Evolutionary conservation across 2,888 invertebrate species (phyloP).

Genomic region (Tetropium fuscum): DNA sequence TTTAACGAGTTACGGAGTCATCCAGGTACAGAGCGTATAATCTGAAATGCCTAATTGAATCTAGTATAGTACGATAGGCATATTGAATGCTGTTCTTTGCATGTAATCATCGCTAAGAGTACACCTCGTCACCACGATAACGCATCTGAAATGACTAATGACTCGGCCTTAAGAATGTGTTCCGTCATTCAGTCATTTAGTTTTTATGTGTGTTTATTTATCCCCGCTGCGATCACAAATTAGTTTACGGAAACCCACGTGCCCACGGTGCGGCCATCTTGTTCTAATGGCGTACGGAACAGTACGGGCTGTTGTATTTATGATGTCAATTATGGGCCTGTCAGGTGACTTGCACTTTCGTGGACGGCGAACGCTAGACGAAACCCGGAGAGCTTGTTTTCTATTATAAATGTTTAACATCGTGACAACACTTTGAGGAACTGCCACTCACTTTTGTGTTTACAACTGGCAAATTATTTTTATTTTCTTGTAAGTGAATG

Average conservation of each 20-base stretch:
- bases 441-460: constrained; percentile 34
- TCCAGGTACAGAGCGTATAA: constrained; percentile 26
- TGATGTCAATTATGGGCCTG: constrained; percentile 33
- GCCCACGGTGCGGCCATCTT: constrained; percentile 48
- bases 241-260: constrained; percentile 70
- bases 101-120: constrained; percentile 64
- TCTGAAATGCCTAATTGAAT: constrained; percentile 47
- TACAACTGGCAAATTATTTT: constrained; percentile 23
- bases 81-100: constrained; percentile 43
- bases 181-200: constrained; percentile 72
- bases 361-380: constrained; percentile 16
- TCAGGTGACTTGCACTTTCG: constrained; percentile 31
- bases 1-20: constrained; percentile 23
- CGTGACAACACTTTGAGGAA: constrained; percentile 32
- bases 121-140: constrained; percentile 64
- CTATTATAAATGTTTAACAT: constrained; percentile 28
- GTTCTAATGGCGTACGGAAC: constrained; percentile 41
- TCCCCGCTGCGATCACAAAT: constrained; percentile 74
- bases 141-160: constrained; percentile 66
- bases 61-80: constrained; percentile 44
- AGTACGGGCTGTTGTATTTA: constrained; percentile 30
- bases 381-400: constrained; percentile 17
- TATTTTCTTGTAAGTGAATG: constrained; percentile 11
- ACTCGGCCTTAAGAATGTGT: constrained; percentile 68
- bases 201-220: constrained; percentile 70